phyloP scores from a whole-genome alignment of 1,140 invertebrate genomes.

The Achroia grisella region DNA sequence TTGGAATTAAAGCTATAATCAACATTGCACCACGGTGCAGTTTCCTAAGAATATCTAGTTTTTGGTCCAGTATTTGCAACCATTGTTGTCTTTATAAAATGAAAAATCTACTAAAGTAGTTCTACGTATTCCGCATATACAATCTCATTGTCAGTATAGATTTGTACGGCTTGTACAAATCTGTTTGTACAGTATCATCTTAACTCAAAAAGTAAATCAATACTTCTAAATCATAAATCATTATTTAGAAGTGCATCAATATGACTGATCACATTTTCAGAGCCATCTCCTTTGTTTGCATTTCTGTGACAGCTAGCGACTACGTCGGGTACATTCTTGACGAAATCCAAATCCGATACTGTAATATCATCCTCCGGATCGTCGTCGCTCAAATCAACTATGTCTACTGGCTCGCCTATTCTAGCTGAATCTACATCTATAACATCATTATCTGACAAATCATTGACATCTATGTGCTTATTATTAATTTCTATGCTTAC shows the following conservation, averaged over 20 bases:
- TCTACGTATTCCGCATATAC: no score
- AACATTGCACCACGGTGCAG: no score
- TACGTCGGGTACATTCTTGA: slow-evolving; percentile 56
- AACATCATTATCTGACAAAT: slow-evolving; percentile 28
- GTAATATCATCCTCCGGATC: slow-evolving; percentile 45
- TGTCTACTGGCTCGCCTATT: slow-evolving; percentile 36
- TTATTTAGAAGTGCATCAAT: slow-evolving; percentile 48
- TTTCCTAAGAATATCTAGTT: neutral
- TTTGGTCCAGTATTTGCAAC: no score
- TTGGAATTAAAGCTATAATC: no score
- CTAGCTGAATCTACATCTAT: slow-evolving; percentile 49
- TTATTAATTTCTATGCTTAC: slow-evolving; percentile 38
- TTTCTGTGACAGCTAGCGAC: slow-evolving; percentile 53
- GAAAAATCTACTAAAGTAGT: no score
- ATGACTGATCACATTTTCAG: slow-evolving; percentile 37
- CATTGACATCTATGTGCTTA: slow-evolving; percentile 22
- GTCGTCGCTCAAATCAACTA: slow-evolving; percentile 58
- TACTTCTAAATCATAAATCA: slow-evolving; percentile 39
- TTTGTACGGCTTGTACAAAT: neutral
- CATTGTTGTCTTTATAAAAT: neutral
- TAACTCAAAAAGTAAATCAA: neutral
- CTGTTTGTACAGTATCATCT: neutral
- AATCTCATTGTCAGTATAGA: no score
- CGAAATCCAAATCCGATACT: slow-evolving; percentile 34
- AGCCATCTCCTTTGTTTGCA: slow-evolving; percentile 17